A percentile compares a stretch with the other conserved stretches of the same genome.
Evolutionary conservation across 2,113 vertebrate genomes (phyloP).

Genomic region (Sinocyclocheilus rhinocerous): DNA sequence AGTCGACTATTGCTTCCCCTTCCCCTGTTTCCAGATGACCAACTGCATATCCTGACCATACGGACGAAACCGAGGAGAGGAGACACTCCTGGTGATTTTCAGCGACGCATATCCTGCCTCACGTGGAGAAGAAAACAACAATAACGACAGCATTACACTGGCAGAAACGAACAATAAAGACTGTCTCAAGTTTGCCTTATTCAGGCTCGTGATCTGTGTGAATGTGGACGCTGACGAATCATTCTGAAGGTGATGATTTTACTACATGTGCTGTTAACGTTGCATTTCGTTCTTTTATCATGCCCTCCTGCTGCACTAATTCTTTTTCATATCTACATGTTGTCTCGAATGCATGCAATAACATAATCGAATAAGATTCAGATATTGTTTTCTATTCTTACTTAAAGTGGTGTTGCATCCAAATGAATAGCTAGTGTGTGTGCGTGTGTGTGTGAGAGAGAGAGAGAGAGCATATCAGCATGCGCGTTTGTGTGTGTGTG

Average conservation of each 20-base stretch:
- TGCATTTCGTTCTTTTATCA: conserved; percentile 77
- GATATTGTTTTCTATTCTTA: conserved; percentile 65
- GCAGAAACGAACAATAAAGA: conserved; percentile 85
- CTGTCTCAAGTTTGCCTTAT: conserved; percentile 99
- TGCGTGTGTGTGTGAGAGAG: too few species aligned
- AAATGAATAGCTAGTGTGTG: conserved; percentile 63
- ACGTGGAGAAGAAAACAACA: conserved; percentile 70
- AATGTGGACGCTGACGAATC: conserved; percentile 83
- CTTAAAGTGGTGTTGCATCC: conserved; percentile 67
- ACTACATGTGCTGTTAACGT: conserved; percentile 91
- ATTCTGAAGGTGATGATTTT: conserved; percentile 80
- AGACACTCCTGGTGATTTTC: conserved; percentile 65
- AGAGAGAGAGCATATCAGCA: too few species aligned
- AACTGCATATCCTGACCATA: conserved; percentile 72
- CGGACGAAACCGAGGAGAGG: conserved; percentile 69
- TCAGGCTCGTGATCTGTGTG: conserved; percentile 84
- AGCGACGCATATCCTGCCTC: conserved; percentile 75
- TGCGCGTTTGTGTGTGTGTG: too few species aligned
- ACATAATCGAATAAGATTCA: conserved; percentile 78
- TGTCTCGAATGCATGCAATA: conserved; percentile 82
- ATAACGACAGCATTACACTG: conserved; percentile 78
- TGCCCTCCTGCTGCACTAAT: conserved; percentile 69
- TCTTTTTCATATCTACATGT: conserved; percentile 73
- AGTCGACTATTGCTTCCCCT: conserved; percentile 47
- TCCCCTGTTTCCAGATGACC: conserved; percentile 70